These are phyloP conservation scores for Orthonyx spaldingii DNA, from an alignment of 2,113 vertebrate genomes.

Conservation along the genomic window DNA sequence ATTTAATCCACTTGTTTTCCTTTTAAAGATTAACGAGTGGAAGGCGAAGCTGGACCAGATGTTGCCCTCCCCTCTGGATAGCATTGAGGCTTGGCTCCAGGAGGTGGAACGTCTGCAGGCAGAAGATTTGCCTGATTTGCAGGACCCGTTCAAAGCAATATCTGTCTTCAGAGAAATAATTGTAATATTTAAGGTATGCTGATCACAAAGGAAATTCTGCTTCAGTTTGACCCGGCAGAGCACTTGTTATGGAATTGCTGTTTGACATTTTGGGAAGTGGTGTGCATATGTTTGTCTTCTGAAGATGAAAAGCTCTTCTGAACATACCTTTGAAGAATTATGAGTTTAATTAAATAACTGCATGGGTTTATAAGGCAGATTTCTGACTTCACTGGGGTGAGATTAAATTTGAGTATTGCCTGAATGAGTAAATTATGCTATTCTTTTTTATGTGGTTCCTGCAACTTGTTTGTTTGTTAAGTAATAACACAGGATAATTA, in stretches of 20 bases:
- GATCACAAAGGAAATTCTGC: background rate
- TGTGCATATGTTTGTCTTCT: conserved; percentile 11
- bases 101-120: conserved; percentile 74
- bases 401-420: background rate
- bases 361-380: background rate
- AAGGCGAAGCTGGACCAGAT: conserved; percentile 75
- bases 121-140: conserved; percentile 71
- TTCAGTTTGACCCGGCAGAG: conserved; percentile 2
- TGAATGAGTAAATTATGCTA: background rate
- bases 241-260: background rate
- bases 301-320: conserved; percentile 8
- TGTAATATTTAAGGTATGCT: conserved; percentile 80
- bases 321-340: conserved; percentile 20
- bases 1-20: background rate
- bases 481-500: background rate
- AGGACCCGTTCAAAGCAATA: conserved; percentile 71
- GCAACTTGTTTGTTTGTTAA: conserved; percentile 15
- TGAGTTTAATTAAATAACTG: background rate
- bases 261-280: background rate
- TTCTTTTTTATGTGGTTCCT: conserved; percentile 42
- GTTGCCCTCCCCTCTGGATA: conserved; percentile 78
- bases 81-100: conserved; percentile 82
- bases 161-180: conserved; percentile 75
- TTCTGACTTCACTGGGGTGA: background rate
- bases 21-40: conserved; percentile 79